Conservation (phyloP, 2,888 invertebrate species). For the Leucophenga maculata region DNA sequence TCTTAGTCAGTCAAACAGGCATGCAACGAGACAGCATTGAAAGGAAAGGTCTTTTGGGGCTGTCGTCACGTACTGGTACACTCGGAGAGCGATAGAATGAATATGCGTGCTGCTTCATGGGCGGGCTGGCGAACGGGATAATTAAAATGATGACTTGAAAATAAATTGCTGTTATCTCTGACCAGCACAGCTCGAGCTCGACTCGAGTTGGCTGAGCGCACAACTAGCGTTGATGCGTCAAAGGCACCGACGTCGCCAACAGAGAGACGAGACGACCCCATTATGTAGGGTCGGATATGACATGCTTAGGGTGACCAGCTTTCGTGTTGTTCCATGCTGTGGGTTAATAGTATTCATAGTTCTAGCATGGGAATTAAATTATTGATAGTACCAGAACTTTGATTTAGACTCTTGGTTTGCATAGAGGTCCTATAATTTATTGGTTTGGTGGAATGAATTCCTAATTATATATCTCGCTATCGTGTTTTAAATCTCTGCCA, state of each 20-base stretch:
- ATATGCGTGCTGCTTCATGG: slow-evolving; percentile 40
- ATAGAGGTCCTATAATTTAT: too few relatives aligned
- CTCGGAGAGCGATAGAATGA: background rate
- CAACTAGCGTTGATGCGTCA: slow-evolving; percentile 13
- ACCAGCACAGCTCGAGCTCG: slow-evolving; percentile 56
- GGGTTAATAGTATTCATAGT: too few relatives aligned
- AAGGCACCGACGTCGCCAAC: slow-evolving; percentile 4
- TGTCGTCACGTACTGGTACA: slow-evolving; percentile 7
- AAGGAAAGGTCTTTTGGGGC: slow-evolving; percentile 5
- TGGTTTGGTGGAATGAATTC: too few relatives aligned
- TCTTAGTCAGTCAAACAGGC: background rate
- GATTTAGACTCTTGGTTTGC: too few relatives aligned
- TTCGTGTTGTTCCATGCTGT: too few relatives aligned
- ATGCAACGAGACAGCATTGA: slow-evolving; percentile 47
- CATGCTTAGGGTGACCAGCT: too few relatives aligned
- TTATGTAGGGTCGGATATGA: too few relatives aligned
- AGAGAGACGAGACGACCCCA: slow-evolving; percentile 30
- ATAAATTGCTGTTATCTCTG: slow-evolving; percentile 71
- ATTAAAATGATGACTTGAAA: slow-evolving; percentile 71
- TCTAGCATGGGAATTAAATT: too few relatives aligned
- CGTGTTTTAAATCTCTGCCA: too few relatives aligned
- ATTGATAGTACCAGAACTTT: too few relatives aligned
- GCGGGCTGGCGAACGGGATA: slow-evolving; percentile 63
- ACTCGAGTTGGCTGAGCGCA: slow-evolving; percentile 6
- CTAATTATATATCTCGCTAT: too few relatives aligned